Evolutionary conservation across 2,797 vertebrate species (phyloP).

Genomic region (Geotrypetes seraphini): DNA sequence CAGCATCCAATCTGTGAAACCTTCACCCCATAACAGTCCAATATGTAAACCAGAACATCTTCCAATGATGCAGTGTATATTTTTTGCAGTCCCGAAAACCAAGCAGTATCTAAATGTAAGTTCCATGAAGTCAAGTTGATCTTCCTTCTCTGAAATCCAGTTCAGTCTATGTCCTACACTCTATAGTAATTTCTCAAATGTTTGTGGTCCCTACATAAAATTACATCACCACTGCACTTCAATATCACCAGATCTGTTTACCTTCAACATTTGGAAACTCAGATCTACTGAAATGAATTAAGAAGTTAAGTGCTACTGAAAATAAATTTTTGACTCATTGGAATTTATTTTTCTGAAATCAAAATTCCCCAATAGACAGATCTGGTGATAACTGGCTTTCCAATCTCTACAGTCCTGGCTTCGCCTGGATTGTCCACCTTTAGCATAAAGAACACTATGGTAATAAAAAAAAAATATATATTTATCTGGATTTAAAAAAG

Average conservation of each 20-base stretch:
- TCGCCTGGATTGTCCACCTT: constrained; percentile 38
- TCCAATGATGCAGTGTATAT: constrained; percentile 17
- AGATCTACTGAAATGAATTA: no score
- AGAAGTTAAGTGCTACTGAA: no score
- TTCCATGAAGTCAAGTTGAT: constrained; percentile 9
- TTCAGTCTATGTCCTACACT: constrained; percentile 21
- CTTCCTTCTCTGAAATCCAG: constrained; percentile 40
- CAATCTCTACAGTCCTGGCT: constrained; percentile 80
- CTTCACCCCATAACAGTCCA: constrained; percentile 46
- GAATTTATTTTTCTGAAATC: background rate
- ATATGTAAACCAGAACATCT: constrained; percentile 44
- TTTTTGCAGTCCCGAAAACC: constrained; percentile 24
- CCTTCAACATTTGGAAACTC: constrained; percentile 17
- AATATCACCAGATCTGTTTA: constrained; percentile 58
- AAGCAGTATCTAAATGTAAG: constrained; percentile 7
- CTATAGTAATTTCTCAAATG: constrained; percentile 21
- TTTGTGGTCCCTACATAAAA: no score
- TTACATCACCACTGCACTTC: no score
- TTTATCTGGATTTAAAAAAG: constrained; percentile 41
- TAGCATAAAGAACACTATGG: constrained; percentile 27
- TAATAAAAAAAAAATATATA: constrained; percentile 12
- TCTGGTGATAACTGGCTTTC: constrained; percentile 85
- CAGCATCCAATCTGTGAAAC: constrained; percentile 36
- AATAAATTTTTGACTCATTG: background rate
- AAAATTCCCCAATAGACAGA: constrained; percentile 55